Evolutionary conservation across 1,140 invertebrate genomes (phyloP).

Genomic region (Tetramorium parvispinum): DNA sequence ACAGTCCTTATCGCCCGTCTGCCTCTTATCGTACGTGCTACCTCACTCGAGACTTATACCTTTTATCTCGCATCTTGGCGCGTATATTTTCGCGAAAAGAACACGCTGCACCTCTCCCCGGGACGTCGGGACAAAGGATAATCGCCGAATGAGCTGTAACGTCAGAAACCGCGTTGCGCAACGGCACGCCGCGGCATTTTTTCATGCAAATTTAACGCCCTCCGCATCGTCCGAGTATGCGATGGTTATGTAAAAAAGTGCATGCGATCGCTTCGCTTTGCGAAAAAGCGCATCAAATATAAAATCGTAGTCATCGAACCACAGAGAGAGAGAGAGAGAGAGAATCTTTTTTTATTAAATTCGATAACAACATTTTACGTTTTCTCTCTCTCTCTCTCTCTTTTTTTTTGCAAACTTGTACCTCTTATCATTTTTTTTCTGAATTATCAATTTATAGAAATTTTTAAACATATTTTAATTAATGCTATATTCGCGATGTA

Average conservation of each 20-base stretch:
- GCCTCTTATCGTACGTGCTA: constrained; percentile 50
- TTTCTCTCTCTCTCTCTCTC: not conserved
- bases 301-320: not conserved
- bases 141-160: constrained; percentile 60
- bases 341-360: too few relatives aligned
- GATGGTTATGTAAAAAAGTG: constrained; percentile 36
- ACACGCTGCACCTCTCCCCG: not conserved
- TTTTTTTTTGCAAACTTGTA: not conserved
- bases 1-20: constrained; percentile 31
- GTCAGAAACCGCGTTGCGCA: constrained; percentile 56
- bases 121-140: constrained; percentile 49
- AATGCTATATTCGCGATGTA: not conserved
- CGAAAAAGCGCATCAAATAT: constrained; percentile 3
- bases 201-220: constrained; percentile 60
- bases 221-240: not conserved
- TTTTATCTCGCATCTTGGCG: constrained; percentile 55
- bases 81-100: constrained; percentile 52
- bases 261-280: constrained; percentile 38
- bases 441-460: not conserved
- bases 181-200: constrained; percentile 30
- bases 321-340: too few relatives aligned
- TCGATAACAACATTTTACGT: not conserved
- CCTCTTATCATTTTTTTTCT: too few relatives aligned
- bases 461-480: not conserved
- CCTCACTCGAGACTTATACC: constrained; percentile 54